Conservation (phyloP, 1,140 invertebrate genomes). For the Pseudomyrmex concolor region DNA sequence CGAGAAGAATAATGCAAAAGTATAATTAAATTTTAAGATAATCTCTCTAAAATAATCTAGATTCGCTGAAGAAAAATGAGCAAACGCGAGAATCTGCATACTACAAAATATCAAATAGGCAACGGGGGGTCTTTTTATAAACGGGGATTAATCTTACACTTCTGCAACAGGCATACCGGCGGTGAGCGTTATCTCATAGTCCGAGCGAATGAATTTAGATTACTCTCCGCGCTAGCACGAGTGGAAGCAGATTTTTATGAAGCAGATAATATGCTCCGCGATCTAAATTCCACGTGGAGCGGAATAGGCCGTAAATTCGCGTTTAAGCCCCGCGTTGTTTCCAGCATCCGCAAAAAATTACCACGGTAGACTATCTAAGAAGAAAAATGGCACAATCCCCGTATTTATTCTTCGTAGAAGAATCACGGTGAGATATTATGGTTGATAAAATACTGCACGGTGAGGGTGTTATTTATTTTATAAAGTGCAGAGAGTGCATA, state of each 20-base stretch:
- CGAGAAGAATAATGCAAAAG: no score
- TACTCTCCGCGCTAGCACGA: constrained; percentile 18
- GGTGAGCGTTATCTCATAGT: constrained; percentile 46
- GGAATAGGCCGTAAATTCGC: constrained; percentile 60
- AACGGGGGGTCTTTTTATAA: constrained; percentile 8
- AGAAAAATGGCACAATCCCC: constrained; percentile 42
- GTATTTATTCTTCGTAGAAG: constrained; percentile 1
- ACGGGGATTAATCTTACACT: constrained; percentile 38
- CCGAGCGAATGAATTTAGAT: constrained; percentile 65
- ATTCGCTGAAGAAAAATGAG: no score
- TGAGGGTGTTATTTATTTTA: constrained; percentile 9
- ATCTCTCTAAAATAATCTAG: background rate
- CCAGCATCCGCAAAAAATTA: constrained; percentile 50
- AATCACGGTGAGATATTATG: constrained; percentile 27
- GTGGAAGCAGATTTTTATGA: constrained; percentile 67
- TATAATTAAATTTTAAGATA: no score
- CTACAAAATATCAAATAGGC: background rate
- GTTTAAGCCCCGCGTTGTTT: constrained; percentile 64
- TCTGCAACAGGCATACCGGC: constrained; percentile 17
- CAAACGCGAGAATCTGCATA: background rate
- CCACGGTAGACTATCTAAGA: constrained; percentile 41
- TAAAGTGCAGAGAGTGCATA: background rate
- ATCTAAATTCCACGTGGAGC: constrained; percentile 61
- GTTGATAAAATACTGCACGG: constrained; percentile 29
- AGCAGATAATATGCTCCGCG: constrained; percentile 68